Evolutionary conservation across 1,140 invertebrate genomes (phyloP), one percentile per base, ranked within the genome.

Genomic region (Magallana angulata): DNA sequence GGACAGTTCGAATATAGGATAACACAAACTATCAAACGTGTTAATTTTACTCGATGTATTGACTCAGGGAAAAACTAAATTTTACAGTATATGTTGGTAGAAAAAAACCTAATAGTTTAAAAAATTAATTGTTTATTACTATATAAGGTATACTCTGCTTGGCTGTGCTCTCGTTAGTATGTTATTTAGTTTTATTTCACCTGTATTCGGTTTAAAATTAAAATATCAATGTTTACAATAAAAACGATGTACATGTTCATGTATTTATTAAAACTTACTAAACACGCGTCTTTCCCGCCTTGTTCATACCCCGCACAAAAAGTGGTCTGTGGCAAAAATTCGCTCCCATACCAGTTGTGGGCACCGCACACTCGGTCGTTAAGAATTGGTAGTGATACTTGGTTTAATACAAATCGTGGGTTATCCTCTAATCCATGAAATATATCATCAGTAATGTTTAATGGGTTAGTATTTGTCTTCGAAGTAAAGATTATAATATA

Each of bases 301-400:
- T 88, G 71, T 81, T 83, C 71, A 84, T 91, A 92, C 1, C 93
- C 93, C 6, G 92, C 92, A 88, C 93, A 93, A 71, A 93, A 92
- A n/a, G 91, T 92, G 7, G 86, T 86, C 5, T 62, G 57, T 1
- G 86, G 89, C 3, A 91, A 57, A 87, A 93, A 93, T 6, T 89
- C 85, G 8, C n/a, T 57, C 4, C 91, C 91, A 82, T 93, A 93
- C 92, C 93, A 93, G 30, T 91, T 91, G 1, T 60, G 57, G 18
- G 68, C 64, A 0, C 62, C 30, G 57, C 93, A 93, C 12, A 80
- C 84, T n/a, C 87, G 87, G 58, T 92, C 91, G 57, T 48, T 64
- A 7, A 93, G 85, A 1, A 93, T 89, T 3, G 91, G 90, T 7
- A 93, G 9, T 4, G 58, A 57, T 16, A 92, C 92, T 84, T 93